phyloP scores from a whole-genome alignment of 2,888 invertebrate genomes.

The Chalcosyrphus nemorum region DNA sequence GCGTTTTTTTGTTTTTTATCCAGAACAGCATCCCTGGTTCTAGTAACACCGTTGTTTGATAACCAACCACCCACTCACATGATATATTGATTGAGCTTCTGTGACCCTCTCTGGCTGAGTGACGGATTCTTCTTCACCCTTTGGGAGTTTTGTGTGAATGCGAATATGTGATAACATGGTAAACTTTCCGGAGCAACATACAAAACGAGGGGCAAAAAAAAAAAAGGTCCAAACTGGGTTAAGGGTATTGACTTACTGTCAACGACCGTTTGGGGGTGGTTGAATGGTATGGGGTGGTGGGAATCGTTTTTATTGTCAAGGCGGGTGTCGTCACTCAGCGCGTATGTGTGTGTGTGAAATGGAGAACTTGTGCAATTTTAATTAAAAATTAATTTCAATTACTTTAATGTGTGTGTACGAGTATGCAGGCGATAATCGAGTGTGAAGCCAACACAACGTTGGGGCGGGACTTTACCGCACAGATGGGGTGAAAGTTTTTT shows the following conservation, averaged over 20 bases:
- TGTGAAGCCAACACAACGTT: neutral
- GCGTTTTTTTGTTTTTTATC: no score
- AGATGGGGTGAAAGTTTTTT: neutral
- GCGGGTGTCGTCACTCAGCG: conserved; percentile 6
- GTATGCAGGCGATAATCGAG: conserved; percentile 15
- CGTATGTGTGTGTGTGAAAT: conserved; percentile 20
- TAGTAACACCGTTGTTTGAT: neutral
- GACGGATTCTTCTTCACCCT: conserved; percentile 20
- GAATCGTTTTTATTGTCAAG: conserved; percentile 7
- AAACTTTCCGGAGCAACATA: conserved; percentile 21
- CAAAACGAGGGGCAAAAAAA: neutral
- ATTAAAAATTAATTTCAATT: conserved; percentile 71
- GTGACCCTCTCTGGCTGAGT: conserved; percentile 3
- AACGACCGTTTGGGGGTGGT: conserved; percentile 12
- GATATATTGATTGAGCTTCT: conserved; percentile 53
- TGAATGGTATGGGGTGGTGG: neutral
- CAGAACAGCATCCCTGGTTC: neutral
- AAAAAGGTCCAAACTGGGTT: conserved; percentile 64
- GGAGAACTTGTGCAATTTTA: conserved; percentile 56
- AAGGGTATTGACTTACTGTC: conserved; percentile 55
- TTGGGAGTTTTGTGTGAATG: conserved; percentile 41
- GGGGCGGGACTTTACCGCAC: no score
- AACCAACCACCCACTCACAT: conserved; percentile 31
- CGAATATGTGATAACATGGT: conserved; percentile 58
- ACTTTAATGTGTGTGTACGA: conserved; percentile 34